A percentile compares a stretch with the other conserved stretches of the same genome.
Conservation (phyloP, 2,888 invertebrate species). For the Eugnorisma glareosa region DNA sequence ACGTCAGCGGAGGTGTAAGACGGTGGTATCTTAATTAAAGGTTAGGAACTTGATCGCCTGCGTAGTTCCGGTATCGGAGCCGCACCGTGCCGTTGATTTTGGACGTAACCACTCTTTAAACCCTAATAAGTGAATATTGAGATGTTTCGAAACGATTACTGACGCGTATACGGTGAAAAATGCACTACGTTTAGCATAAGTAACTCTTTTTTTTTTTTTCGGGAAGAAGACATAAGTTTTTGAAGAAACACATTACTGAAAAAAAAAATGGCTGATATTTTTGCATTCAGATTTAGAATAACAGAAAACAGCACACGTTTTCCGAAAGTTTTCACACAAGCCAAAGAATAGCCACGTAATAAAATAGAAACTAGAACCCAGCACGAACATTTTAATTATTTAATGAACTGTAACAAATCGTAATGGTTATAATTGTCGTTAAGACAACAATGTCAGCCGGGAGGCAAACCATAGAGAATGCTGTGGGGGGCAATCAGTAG, state of each 20-base stretch:
- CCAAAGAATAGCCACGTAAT: constrained; percentile 25
- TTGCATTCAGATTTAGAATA: background rate
- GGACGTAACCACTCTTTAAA: constrained; percentile 62
- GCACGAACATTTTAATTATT: constrained; percentile 76
- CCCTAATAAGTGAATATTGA: constrained; percentile 61
- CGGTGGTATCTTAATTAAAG: constrained; percentile 78
- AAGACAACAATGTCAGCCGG: constrained; percentile 78
- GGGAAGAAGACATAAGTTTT: no score
- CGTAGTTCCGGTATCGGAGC: constrained; percentile 78
- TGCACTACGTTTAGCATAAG: constrained; percentile 36
- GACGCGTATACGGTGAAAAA: constrained; percentile 34
- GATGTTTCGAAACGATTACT: constrained; percentile 58
- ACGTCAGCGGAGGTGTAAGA: constrained; percentile 71
- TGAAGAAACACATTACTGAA: no score
- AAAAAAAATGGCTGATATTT: no score
- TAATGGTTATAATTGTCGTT: constrained; percentile 86
- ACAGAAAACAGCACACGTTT: background rate
- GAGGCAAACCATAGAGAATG: constrained; percentile 85
- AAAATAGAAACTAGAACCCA: constrained; percentile 54
- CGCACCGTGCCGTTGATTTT: constrained; percentile 70
- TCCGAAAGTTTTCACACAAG: background rate
- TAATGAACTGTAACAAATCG: constrained; percentile 80
- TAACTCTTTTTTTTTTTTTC: background rate
- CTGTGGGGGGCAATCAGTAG: constrained; percentile 77
- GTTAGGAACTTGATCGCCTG: constrained; percentile 76